Percentiles rank a stretch among this genome's conserved stretches.
These are phyloP conservation scores for Zaprionus obscuricornis DNA, from an alignment of 2,888 invertebrate species.

Conservation along the genomic window DNA sequence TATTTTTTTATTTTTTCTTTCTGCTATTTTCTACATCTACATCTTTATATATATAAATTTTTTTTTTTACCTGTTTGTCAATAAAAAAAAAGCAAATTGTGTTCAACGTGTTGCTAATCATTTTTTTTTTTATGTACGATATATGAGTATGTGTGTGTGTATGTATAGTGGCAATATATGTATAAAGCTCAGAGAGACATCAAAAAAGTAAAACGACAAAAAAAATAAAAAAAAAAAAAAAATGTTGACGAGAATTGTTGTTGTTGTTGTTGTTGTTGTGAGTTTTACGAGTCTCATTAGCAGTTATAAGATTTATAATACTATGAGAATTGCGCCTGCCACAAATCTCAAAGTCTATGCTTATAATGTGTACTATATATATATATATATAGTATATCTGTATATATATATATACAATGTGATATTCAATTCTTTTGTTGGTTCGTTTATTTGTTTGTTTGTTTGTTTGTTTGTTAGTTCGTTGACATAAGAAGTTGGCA, in stretches of 20 bases:
- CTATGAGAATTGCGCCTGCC: constrained; percentile 23
- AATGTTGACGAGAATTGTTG: too few species aligned
- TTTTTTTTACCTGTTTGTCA: constrained; percentile 12
- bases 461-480: constrained; percentile 48
- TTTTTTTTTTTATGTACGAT: constrained; percentile 1
- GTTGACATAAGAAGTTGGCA: constrained; percentile 49
- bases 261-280: too few species aligned
- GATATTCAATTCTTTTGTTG: constrained; percentile 41
- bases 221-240: too few species aligned
- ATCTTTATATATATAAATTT: too few species aligned
- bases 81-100: constrained; percentile 28
- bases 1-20: too few species aligned
- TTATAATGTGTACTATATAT: background rate
- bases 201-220: too few species aligned
- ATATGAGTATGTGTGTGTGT: too few species aligned
- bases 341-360: too few species aligned
- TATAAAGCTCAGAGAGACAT: too few species aligned
- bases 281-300: constrained; percentile 56
- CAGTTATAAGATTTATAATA: constrained; percentile 58
- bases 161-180: too few species aligned
- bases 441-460: constrained; percentile 38
- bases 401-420: constrained; percentile 19
- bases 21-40: too few species aligned
- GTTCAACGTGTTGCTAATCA: constrained; percentile 49
- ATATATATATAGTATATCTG: too few species aligned